Percentiles rank a stretch among this genome's conserved stretches.
These are phyloP conservation scores for Campoplex nolae DNA, from an alignment of 2,888 invertebrate species.

Conservation along the genomic window DNA sequence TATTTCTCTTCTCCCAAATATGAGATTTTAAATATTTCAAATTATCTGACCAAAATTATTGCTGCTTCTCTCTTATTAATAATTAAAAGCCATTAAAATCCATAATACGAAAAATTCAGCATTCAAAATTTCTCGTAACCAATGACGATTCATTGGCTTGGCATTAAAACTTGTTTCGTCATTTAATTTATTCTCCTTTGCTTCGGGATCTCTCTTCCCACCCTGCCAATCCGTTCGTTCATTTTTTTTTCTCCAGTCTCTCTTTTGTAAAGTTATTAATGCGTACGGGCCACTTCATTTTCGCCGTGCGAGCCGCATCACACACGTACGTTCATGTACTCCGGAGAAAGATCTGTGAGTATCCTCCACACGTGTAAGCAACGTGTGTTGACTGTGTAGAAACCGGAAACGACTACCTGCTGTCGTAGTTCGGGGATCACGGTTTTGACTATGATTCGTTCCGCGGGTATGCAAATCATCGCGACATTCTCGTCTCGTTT, in stretches of 20 bases:
- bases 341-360: slow-evolving; percentile 25
- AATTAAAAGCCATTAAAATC: background rate
- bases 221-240: slow-evolving; percentile 49
- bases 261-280: slow-evolving; percentile 82
- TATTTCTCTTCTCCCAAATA: background rate
- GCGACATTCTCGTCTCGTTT: slow-evolving; percentile 47
- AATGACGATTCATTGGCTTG: slow-evolving; percentile 69
- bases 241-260: slow-evolving; percentile 50
- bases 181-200: slow-evolving; percentile 77
- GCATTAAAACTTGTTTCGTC: slow-evolving; percentile 77
- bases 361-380: slow-evolving; percentile 15
- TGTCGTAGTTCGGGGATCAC: slow-evolving; percentile 74
- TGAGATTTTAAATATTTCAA: background rate
- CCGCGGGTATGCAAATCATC: slow-evolving; percentile 81
- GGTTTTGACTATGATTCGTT: slow-evolving; percentile 77
- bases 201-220: slow-evolving; percentile 39
- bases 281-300: slow-evolving; percentile 82
- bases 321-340: slow-evolving; percentile 31
- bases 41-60: background rate
- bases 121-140: slow-evolving; percentile 1
- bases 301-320: slow-evolving; percentile 73
- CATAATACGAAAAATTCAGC: background rate
- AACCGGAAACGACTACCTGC: slow-evolving; percentile 78
- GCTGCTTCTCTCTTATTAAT: background rate
- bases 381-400: slow-evolving; percentile 26